Base-by-base conservation (phyloP, 2,888 invertebrate species). In the Cryptus viduatorius region DNA sequence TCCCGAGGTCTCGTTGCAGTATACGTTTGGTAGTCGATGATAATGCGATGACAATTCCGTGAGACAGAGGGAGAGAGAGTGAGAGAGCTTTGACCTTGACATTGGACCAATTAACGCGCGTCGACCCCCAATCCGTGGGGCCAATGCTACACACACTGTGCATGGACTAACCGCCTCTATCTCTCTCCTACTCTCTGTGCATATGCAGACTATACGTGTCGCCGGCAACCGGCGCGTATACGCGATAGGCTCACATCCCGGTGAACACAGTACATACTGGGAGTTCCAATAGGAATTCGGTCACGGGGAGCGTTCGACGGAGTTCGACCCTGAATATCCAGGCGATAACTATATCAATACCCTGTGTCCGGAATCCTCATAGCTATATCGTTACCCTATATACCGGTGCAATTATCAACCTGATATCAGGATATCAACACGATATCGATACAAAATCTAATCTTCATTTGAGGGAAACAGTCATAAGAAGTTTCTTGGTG, bases 71-170 rank as follows among this genome's bases (percentile, higher is more conserved):
- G 31, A 59, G 48, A 48, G 48, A 14, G 48, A 48, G 48, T 14
- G 48, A 48, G 91, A 90, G 91, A 90, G 82, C 79, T 92, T 91
- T 89, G 92, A 91, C 93, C 93, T 93, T 93, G 93, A 93, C 93
- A 93, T 89, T 93, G 93, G 88, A 93, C 91, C 93, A 93, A 93
- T 93, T 93, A 93, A 90, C 92, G 92, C 89, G 87, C 91, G 89
- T 91, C 89, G 91, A 93, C 92, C 92, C 91, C 90, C 90, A 88
- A 89, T 91, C 86, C 88, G 84, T 87, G 87, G 87, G 89, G 89
- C 90, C 91, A 91, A 90, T 92, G 90, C 89, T 89, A 89, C 89
- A 77, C 61, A 67, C 8, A 50, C 65, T 12, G 78, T 67, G 79
- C 64, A 80, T 78, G 79, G 56, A 69, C 73, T 77, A 71, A 72